Conservation (phyloP, 2,113 vertebrate species). For the Syngnathus floridae region DNA sequence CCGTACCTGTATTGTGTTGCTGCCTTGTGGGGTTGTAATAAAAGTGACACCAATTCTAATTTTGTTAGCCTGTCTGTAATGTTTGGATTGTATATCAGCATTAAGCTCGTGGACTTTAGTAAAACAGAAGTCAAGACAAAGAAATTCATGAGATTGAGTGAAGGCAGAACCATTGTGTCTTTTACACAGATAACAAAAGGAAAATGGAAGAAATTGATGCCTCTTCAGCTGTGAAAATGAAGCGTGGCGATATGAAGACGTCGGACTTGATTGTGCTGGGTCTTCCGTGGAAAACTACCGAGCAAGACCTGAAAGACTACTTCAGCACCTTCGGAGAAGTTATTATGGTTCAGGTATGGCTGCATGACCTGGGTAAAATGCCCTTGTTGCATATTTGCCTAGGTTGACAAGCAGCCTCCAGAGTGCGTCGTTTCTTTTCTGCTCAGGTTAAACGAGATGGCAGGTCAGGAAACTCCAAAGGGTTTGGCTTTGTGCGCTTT, state of each 20-base stretch:
- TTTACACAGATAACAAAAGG: conserved; percentile 86
- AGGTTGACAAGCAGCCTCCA: neutral
- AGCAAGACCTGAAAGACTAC: conserved; percentile 96
- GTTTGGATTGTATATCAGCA: too few relatives aligned
- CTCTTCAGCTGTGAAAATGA: conserved; percentile 94
- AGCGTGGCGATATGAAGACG: conserved; percentile 94
- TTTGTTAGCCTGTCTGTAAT: too few relatives aligned
- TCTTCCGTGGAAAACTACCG: conserved; percentile 94
- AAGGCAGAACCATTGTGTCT: neutral
- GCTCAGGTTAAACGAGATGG: conserved; percentile 91
- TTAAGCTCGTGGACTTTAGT: too few relatives aligned
- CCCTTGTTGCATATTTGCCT: neutral
- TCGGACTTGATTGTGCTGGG: conserved; percentile 95
- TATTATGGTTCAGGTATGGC: conserved; percentile 95
- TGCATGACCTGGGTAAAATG: neutral
- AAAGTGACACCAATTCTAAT: too few relatives aligned
- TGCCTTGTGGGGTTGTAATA: too few relatives aligned
- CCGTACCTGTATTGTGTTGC: too few relatives aligned
- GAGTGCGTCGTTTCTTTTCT: neutral
- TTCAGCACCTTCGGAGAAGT: conserved; percentile 97
- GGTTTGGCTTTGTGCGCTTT: conserved; percentile 97
- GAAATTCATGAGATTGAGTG: too few relatives aligned
- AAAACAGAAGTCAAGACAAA: too few relatives aligned
- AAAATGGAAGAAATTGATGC: conserved; percentile 99
- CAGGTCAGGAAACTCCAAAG: conserved; percentile 96